A percentile compares a stretch with the other conserved stretches of the same genome.
These are phyloP conservation scores for Arenaria interpres DNA, from an alignment of 2,113 vertebrate species.

Conservation along the genomic window DNA sequence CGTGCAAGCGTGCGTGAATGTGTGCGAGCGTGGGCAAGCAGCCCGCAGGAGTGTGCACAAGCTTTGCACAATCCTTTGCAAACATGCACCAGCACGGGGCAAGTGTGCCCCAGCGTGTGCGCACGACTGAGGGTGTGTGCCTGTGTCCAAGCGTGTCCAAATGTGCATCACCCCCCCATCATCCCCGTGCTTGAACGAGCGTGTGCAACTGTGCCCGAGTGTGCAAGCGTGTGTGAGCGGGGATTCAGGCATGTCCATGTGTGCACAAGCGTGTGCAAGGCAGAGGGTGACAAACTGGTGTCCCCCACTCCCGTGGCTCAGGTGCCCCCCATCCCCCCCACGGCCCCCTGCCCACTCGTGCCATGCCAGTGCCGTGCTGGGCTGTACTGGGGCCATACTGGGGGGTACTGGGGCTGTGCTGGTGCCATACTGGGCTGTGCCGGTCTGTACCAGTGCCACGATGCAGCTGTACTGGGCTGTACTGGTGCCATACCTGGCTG, in stretches of 20 bases:
- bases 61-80: neutral
- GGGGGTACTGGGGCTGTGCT: too few species aligned
- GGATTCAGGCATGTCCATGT: too few species aligned
- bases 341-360: neutral
- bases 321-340: neutral
- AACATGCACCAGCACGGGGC: neutral
- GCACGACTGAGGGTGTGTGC: neutral
- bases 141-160: neutral
- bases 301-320: too few species aligned
- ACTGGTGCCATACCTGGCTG: too few species aligned
- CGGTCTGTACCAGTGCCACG: too few species aligned
- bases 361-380: too few species aligned
- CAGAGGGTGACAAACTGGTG: too few species aligned
- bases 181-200: neutral
- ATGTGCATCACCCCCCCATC: neutral
- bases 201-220: fast-evolving
- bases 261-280: neutral
- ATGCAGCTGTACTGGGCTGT: too few species aligned
- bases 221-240: neutral
- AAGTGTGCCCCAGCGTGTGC: neutral
- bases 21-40: fast-evolving
- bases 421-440: too few species aligned
- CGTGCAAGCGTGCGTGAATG: fast-evolving
- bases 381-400: too few species aligned
- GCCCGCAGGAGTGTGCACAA: neutral